Base-by-base conservation (phyloP, 2,888 invertebrate species). In the Drosophila nr. perissopoda region DNA sequence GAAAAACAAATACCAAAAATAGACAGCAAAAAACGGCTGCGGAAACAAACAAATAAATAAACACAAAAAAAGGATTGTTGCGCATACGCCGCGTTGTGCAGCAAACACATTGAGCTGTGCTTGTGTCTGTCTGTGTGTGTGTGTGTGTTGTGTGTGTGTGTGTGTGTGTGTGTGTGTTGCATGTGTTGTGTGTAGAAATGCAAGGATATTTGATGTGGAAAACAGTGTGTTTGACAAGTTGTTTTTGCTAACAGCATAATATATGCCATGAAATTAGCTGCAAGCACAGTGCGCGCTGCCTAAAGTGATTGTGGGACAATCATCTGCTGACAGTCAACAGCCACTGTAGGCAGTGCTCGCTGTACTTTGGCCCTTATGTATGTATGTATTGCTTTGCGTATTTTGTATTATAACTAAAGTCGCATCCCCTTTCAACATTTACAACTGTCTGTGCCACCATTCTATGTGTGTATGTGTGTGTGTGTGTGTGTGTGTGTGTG, bases 41-140 rank as follows among this genome's bases (percentile, higher is more conserved):
- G 40, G 48, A 65, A 61, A 56, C 16, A 21, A 66, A 57, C 48
- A 46, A 25, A 33, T 11, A 58, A 58, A n/a, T 25, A 67, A n/a
- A 36, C 21, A 56, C 29, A 38, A 13, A 18, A 31, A n/a, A 36
- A 10, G 25, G 25, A 42, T 56, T 59, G 62, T 83, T 79, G 63
- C 81, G 71, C 70, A 82, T 84, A 76, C 81, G 81, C 81, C 76
- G 51, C 67, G 56, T 76, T 68, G 54, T 67, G 66, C 74, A 65
- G 59, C 42, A 40, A 65, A 52, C 53, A 73, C 38, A 34, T 11
- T 40, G 27, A 56, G 33, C 34, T 66, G 46, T 29, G 25, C 31
- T 11, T 38, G 31, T 53, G 38, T 18, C 5, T 31, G 59, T 48
- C 21, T 42, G 46, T 38, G 49, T 34, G 52, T 36, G 27, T 29